Percentiles rank a stretch among this genome's conserved stretches.
Conservation (phyloP, 2,113 vertebrate genomes). For the Leucopsar rothschildi region DNA sequence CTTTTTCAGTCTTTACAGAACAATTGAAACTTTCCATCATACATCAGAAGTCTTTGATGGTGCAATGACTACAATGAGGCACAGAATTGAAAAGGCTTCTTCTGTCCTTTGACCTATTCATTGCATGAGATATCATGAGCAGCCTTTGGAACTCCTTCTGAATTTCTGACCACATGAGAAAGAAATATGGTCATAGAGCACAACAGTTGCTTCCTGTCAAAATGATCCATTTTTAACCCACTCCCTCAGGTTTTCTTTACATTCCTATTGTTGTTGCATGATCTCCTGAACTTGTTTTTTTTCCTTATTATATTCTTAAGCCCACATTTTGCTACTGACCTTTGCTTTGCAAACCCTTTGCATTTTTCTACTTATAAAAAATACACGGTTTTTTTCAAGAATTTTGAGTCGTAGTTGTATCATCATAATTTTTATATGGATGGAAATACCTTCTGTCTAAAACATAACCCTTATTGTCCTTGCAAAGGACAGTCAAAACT, state of each 20-base stretch:
- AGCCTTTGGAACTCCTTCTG: constrained; percentile 22
- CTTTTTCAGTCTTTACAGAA: constrained; percentile 26
- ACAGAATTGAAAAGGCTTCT: not conserved
- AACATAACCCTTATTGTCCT: not conserved
- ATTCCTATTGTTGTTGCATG: not conserved
- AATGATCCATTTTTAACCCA: not conserved
- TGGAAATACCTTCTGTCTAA: not conserved
- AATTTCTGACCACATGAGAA: constrained; percentile 7
- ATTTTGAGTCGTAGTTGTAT: not conserved
- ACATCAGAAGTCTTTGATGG: constrained; percentile 3
- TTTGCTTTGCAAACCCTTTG: not conserved
- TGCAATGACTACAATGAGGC: constrained; percentile 3
- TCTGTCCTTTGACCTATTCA: constrained; percentile 15
- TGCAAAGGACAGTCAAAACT: not conserved
- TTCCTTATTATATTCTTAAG: not conserved
- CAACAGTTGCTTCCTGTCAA: not conserved
- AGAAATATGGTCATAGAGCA: not conserved
- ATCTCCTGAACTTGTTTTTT: not conserved
- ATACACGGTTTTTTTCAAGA: not conserved
- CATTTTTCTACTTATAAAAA: not conserved
- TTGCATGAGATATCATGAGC: not conserved
- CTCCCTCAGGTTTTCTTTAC: not conserved
- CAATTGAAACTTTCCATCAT: constrained; percentile 1
- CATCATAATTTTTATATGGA: not conserved
- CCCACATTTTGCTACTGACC: not conserved